Conservation (phyloP, 2,797 vertebrate species). For the Neosilurus mollespiculum region DNA sequence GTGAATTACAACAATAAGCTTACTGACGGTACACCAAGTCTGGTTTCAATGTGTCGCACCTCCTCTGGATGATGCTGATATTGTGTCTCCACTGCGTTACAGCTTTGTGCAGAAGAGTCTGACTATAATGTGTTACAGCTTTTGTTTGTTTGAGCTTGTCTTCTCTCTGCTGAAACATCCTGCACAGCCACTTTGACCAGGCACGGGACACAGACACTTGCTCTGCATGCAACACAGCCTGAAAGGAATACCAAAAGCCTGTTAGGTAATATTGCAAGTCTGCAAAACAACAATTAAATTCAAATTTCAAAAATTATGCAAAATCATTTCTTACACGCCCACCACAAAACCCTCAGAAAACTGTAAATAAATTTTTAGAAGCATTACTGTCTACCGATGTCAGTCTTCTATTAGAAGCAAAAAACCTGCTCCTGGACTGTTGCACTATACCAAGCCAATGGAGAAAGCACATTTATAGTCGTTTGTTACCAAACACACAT, state of each 20-base stretch:
- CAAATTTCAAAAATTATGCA: too few species aligned
- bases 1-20: background rate
- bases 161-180: constrained; percentile 50
- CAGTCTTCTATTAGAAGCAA: background rate
- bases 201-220: constrained; percentile 57
- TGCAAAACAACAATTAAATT: too few species aligned
- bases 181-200: constrained; percentile 77
- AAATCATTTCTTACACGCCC: too few species aligned
- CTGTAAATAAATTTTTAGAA: background rate
- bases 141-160: constrained; percentile 60
- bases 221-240: constrained; percentile 82
- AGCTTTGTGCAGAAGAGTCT: constrained; percentile 61
- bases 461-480: background rate
- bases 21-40: background rate
- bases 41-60: constrained; percentile 53
- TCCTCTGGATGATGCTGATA: constrained; percentile 56
- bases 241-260: background rate
- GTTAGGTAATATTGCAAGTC: background rate
- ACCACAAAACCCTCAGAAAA: background rate
- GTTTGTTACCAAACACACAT: background rate
- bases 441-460: background rate
- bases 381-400: background rate
- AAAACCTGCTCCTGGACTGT: background rate
- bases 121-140: constrained; percentile 65
- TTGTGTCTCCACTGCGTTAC: constrained; percentile 76